Base-by-base conservation (phyloP, 2,797 vertebrate species). In the Helarctos malayanus region DNA sequence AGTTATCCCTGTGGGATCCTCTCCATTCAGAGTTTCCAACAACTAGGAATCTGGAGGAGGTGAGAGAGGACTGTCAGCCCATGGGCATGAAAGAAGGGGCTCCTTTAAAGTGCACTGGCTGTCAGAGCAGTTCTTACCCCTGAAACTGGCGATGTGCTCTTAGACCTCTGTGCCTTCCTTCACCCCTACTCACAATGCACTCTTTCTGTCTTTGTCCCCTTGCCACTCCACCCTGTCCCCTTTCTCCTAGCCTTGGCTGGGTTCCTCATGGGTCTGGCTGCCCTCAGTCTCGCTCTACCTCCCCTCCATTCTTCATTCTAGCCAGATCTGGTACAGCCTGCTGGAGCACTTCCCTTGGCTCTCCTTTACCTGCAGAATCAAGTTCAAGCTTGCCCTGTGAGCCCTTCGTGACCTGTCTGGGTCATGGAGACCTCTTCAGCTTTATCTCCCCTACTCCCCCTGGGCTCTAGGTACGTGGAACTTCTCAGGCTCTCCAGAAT, bases 1-100 rank as follows among this genome's bases (percentile, higher is more conserved):
- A 23, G 82, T 97, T 63, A 94, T 87, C 89, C 56, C 47, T 4
- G 29, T 76, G 56, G 90, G 92, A 83, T 10, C 32, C 29, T 94
- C 23, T 91, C 41, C 32, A 49, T 73, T 54, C 45, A 21, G 85
- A 56, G 32, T 82, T 69, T 68, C 45, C 23, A 32, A 25, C 0
- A 1, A 14, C 68, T 18, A 71, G 92, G 59, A 92, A n/a, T 38
- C n/a, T 15, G 38, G 54, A 35, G 23, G 23, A 56, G 23, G 29
- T 12, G 59, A 84, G 79, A 3, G 15, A 79, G 86, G 45, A 75
- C 19, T 13, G 63, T 69, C 54, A 80, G 79, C 78, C 61, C 49
- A 2, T 0, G 3, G 61, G 59, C 35, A 16, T 1, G 3, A 8
- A 45, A 56, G 71, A 63, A 88, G 80, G 23, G 41, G 21, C 71